phyloP scores from a whole-genome alignment of 1,140 invertebrate species.

The Babylonia areolata region DNA sequence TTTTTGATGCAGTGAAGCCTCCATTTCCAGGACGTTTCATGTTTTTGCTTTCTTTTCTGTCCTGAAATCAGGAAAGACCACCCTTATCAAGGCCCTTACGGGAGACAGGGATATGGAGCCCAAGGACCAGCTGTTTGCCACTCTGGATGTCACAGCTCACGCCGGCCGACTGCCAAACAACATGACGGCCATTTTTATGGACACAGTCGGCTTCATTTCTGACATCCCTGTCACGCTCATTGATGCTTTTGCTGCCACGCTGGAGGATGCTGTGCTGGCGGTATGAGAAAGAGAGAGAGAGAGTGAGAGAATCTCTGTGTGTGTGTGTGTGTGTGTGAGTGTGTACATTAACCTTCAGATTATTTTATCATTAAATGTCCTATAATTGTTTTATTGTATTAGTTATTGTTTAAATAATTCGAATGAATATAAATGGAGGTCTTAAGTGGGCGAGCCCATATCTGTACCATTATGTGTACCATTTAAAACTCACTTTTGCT shows the following conservation, averaged over 20 bases:
- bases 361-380: too few relatives aligned
- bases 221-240: constrained; percentile 89
- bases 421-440: too few relatives aligned
- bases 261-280: constrained; percentile 85
- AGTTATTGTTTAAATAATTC: too few relatives aligned
- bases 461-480: too few relatives aligned
- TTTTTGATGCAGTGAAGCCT: too few relatives aligned
- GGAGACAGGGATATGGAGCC: constrained; percentile 82
- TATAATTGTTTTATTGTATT: too few relatives aligned
- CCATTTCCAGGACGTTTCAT: too few relatives aligned
- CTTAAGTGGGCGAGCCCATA: too few relatives aligned
- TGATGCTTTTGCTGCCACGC: constrained; percentile 88
- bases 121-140: constrained; percentile 90
- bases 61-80: constrained; percentile 87
- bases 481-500: too few relatives aligned
- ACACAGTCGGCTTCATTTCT: constrained; percentile 95
- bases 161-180: constrained; percentile 82
- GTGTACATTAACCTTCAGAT: too few relatives aligned
- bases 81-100: constrained; percentile 88
- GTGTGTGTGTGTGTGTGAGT: background rate
- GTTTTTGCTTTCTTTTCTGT: too few relatives aligned
- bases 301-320: background rate
- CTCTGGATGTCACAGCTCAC: constrained; percentile 90
- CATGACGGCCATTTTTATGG: constrained; percentile 82
- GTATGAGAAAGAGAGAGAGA: constrained; percentile 70